Conservation (phyloP, 2,888 invertebrate genomes). For the Hipparchia semele region DNA sequence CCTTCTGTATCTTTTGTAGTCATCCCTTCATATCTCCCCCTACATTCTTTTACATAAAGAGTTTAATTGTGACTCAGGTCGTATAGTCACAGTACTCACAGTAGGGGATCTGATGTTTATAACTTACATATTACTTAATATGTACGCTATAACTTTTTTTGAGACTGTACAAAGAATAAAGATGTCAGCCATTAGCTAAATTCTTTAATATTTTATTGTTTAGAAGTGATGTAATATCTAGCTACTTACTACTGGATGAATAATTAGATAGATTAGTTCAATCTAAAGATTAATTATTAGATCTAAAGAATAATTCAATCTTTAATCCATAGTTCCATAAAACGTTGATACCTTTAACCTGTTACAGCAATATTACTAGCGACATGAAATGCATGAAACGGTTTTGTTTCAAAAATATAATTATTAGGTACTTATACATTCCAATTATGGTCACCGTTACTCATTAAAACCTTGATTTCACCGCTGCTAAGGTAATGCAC, state of each 20-base stretch:
- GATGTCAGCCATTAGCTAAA: no score
- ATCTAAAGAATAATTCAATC: no score
- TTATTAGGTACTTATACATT: neutral
- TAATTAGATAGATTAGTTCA: no score
- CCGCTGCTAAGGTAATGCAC: constrained; percentile 17
- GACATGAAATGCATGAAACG: neutral
- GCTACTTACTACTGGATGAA: no score
- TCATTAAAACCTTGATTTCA: constrained; percentile 12
- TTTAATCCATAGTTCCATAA: no score
- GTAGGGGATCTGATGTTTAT: neutral
- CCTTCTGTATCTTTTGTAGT: constrained; percentile 2
- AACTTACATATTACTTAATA: no score
- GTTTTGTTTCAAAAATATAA: constrained; percentile 12
- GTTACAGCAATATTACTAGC: neutral
- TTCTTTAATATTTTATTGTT: no score
- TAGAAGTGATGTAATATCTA: neutral
- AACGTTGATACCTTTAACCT: neutral
- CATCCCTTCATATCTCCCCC: neutral
- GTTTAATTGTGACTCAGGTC: neutral
- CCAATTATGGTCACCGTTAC: constrained; percentile 8
- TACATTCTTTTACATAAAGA: neutral
- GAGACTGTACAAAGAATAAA: no score
- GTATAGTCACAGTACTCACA: neutral
- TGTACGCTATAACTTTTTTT: no score
- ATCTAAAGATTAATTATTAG: no score